phyloP scores from a whole-genome alignment of 2,797 vertebrate species.

The Chaetophractus vellerosus region DNA sequence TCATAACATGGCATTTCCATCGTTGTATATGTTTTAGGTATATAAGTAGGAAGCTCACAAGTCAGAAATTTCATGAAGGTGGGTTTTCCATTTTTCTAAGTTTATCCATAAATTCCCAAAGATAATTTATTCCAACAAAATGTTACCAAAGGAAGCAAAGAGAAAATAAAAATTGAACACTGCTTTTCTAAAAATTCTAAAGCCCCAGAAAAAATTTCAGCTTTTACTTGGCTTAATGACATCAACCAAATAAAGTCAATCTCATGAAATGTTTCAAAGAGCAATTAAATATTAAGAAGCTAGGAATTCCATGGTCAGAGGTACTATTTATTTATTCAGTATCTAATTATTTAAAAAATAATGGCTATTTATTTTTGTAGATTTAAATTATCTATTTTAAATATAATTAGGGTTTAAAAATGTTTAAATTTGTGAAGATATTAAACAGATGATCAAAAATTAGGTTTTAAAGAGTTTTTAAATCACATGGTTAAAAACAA shows the following conservation, averaged over 20 bases:
- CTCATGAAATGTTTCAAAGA: constrained; percentile 27
- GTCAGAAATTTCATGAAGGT: background rate
- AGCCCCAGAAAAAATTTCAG: background rate
- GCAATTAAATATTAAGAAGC: background rate
- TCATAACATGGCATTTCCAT: constrained; percentile 49
- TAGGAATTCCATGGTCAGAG: background rate
- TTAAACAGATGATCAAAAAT: background rate
- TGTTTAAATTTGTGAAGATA: background rate
- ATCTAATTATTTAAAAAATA: background rate
- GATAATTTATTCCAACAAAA: background rate
- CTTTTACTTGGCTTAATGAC: constrained; percentile 6
- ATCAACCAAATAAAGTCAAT: background rate
- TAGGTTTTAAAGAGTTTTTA: background rate
- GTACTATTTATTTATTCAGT: background rate
- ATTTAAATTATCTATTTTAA: constrained; percentile 26
- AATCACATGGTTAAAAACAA: constrained; percentile 25
- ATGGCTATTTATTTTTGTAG: background rate
- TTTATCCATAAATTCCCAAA: background rate
- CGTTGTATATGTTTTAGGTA: constrained; percentile 9
- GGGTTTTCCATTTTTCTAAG: constrained; percentile 44
- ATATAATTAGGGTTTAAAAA: constrained; percentile 1
- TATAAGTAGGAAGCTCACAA: constrained; percentile 56
- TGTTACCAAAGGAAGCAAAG: constrained; percentile 26
- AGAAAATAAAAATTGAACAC: background rate
- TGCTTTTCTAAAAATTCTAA: constrained; percentile 28